Percentiles rank a stretch among this genome's conserved stretches.
phyloP scores from a whole-genome alignment of 2,888 invertebrate species.

The Lamproptera curius region DNA sequence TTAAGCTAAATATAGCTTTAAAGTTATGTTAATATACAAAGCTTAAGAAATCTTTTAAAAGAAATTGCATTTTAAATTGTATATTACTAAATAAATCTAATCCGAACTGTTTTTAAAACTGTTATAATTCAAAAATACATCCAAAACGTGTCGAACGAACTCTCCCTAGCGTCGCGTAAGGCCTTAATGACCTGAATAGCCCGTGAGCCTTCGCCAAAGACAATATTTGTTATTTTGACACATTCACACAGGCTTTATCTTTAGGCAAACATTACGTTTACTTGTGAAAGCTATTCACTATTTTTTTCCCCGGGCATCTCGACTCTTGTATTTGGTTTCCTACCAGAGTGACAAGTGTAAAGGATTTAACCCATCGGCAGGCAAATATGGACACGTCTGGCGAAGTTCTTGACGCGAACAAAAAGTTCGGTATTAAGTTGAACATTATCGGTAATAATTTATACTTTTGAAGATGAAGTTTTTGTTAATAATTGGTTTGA shows the following conservation, averaged over 20 bases:
- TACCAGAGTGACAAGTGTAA: slow-evolving; percentile 73
- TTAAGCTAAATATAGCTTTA: too few relatives aligned
- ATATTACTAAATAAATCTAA: too few relatives aligned
- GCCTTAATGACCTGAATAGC: slow-evolving; percentile 20
- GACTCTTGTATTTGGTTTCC: slow-evolving; percentile 65
- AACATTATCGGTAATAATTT: too few relatives aligned
- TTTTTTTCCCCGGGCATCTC: slow-evolving; percentile 61
- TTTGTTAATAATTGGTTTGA: too few relatives aligned
- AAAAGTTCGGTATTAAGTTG: too few relatives aligned
- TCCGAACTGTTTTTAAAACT: too few relatives aligned
- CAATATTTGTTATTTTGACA: slow-evolving; percentile 77
- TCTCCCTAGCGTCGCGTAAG: slow-evolving; percentile 4
- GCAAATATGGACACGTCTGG: slow-evolving; percentile 61
- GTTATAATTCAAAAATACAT: too few relatives aligned
- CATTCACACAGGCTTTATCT: slow-evolving; percentile 76
- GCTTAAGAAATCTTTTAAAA: too few relatives aligned
- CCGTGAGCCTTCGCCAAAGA: slow-evolving; percentile 38
- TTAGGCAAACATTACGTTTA: slow-evolving; percentile 69
- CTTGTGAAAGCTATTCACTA: slow-evolving; percentile 68
- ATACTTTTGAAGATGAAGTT: too few relatives aligned
- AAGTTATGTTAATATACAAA: too few relatives aligned
- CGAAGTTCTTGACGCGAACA: slow-evolving; percentile 38
- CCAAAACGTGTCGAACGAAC: not conserved
- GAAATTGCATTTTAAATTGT: too few relatives aligned
- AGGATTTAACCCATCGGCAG: slow-evolving; percentile 60